Base-by-base conservation (phyloP, 2,113 vertebrate genomes). In the Dermatemys mawii region DNA sequence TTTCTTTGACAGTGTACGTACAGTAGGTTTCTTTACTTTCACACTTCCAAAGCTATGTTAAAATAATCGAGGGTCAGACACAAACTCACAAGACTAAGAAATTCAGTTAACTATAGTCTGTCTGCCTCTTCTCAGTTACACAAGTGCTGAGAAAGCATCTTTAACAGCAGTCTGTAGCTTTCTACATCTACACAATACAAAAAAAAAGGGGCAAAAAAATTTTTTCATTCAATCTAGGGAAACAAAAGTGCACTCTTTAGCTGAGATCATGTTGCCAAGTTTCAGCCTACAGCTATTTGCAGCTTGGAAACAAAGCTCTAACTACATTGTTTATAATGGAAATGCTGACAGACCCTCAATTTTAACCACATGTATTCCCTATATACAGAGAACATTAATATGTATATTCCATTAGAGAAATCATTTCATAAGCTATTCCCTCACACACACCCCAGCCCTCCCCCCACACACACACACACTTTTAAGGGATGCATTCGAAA, bases 21-120 rank as follows among this genome's bases (percentile, higher is more conserved):
- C 90, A 89, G 84, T 88, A 84, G 53, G 8, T 19, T 86, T 91
- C 93, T 93, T 82, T 82, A 2, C 95, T 96, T 97, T 96, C 92
- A 92, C 96, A 82, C 90, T 90, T 73, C 91, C 80, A 38, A 87
- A 93, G 73, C 63, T 73, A 5, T 38, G 86, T 86, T 93, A 93
- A 91, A 92, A 84, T 83, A 63, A 73, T 83, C 1, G 0, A 87
- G 63, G 92, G 86, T 94, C 92, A 94, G 46, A 26, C 32, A 78
- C 49, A 21, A 83, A 84, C 63, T 67, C 13, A n/a, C 75, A 4
- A 79, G 10, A 4, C 41, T n/a, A 1, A 84, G 44, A 55, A 75
- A 82, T 82, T 87, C 76, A 89, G 84, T 88, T 73, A 96, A 90
- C 83, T 51, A 85, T n/a, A 82, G 76, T 53, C 89, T 95, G 54